Evolutionary conservation across 2,113 vertebrate species (phyloP).

Genomic region (Mixornis gularis): DNA sequence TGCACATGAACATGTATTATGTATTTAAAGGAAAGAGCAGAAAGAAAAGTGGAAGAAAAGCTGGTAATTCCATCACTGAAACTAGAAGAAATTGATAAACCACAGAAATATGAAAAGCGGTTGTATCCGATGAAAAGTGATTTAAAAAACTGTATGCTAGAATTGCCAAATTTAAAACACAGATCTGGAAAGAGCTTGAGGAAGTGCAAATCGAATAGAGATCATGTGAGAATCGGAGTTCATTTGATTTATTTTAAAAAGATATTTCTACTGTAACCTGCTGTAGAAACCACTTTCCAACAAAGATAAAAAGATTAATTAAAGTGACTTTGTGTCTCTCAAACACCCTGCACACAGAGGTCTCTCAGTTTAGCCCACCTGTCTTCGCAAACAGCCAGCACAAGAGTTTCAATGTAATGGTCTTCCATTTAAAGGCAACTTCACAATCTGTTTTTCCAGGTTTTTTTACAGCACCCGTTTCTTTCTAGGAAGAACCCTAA

Average conservation of each 20-base stretch:
- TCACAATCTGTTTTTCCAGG: not conserved
- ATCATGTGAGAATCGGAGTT: slow-evolving; percentile 67
- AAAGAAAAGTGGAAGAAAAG: slow-evolving; percentile 64
- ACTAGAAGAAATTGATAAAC: slow-evolving; percentile 61
- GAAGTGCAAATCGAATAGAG: slow-evolving; percentile 78
- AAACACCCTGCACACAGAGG: rapidly evolving
- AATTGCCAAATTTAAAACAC: slow-evolving; percentile 71
- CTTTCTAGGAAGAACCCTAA: not conserved
- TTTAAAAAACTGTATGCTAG: slow-evolving; percentile 65
- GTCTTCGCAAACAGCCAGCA: not conserved
- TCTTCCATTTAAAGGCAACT: not conserved
- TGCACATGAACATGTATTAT: not conserved
- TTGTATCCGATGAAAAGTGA: slow-evolving; percentile 56
- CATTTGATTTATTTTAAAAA: not conserved
- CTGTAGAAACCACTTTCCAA: not conserved
- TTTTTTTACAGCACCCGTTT: not conserved
- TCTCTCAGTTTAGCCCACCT: too few species aligned
- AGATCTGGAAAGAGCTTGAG: slow-evolving; percentile 75
- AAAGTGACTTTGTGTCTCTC: not conserved
- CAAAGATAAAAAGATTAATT: not conserved
- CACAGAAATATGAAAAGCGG: slow-evolving; percentile 35
- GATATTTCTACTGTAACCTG: not conserved
- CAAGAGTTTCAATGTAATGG: not conserved
- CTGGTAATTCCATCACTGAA: slow-evolving; percentile 58
- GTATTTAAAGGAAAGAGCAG: slow-evolving; percentile 71